phyloP scores from a whole-genome alignment of 2,797 vertebrate species.

The Coracias cyanogaster region DNA sequence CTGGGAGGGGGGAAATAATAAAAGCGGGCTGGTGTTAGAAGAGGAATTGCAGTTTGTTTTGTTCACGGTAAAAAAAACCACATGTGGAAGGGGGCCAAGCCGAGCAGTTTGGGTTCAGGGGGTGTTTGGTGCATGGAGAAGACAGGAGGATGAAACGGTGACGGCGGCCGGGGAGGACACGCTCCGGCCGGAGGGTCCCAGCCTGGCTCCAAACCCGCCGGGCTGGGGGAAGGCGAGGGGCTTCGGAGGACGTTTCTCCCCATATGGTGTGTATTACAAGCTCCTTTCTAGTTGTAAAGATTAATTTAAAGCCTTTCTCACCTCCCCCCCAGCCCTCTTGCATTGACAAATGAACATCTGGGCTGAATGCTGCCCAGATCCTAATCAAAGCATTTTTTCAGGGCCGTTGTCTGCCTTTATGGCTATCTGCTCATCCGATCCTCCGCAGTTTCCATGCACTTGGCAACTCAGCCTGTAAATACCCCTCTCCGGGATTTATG shows the following conservation, averaged over 20 bases:
- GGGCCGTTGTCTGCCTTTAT: slow-evolving; percentile 54
- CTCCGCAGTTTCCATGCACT: slow-evolving; percentile 33
- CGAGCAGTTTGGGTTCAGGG: neutral
- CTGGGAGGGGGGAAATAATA: neutral
- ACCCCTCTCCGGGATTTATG: slow-evolving; percentile 39
- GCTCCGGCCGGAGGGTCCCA: neutral
- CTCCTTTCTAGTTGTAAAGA: slow-evolving; percentile 72
- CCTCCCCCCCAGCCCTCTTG: slow-evolving; percentile 51
- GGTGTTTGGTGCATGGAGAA: neutral
- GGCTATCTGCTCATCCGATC: slow-evolving; percentile 12
- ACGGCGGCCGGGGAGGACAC: neutral
- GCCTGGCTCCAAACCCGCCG: neutral
- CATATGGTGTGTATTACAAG: slow-evolving; percentile 70
- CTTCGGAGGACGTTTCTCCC: slow-evolving; percentile 27
- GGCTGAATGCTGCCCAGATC: slow-evolving; percentile 62
- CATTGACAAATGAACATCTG: slow-evolving; percentile 73
- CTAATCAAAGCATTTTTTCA: slow-evolving; percentile 64
- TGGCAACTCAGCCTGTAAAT: slow-evolving; percentile 40
- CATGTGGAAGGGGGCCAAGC: neutral
- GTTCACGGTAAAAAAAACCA: neutral
- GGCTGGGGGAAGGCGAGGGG: slow-evolving; percentile 18
- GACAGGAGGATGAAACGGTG: neutral
- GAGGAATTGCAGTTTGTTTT: slow-evolving; percentile 25
- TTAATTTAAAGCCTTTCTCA: slow-evolving; percentile 70
- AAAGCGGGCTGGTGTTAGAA: neutral